These are phyloP conservation scores for Chaetophractus vellerosus DNA, from an alignment of 2,797 vertebrate species.

Conservation along the genomic window DNA sequence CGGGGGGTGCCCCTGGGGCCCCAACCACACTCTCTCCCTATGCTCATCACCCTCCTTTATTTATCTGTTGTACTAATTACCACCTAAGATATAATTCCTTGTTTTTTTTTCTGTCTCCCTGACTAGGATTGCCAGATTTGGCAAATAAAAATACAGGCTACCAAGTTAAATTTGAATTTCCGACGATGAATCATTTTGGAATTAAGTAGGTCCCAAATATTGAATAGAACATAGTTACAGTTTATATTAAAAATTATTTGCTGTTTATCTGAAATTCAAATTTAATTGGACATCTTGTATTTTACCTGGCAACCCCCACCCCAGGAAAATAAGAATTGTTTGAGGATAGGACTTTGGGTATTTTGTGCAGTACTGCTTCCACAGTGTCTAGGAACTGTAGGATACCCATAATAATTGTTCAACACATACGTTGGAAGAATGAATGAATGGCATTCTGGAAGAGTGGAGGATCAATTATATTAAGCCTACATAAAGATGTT, in stretches of 20 bases:
- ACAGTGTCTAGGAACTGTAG: background rate
- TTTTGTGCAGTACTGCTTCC: background rate
- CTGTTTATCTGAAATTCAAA: slow-evolving; percentile 1
- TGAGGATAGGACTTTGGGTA: background rate
- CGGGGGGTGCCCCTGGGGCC: background rate
- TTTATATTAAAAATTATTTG: background rate
- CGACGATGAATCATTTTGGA: background rate
- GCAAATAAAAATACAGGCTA: background rate
- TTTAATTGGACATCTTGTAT: background rate
- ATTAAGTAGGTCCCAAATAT: background rate
- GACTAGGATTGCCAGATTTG: background rate
- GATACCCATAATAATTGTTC: background rate
- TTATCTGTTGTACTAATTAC: background rate
- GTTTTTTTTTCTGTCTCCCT: background rate
- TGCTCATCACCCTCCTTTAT: background rate
- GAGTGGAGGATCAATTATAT: background rate
- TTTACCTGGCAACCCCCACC: background rate
- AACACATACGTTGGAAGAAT: background rate
- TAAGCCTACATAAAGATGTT: background rate
- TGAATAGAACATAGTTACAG: background rate
- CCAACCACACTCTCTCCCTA: too few relatives aligned
- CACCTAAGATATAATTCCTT: background rate
- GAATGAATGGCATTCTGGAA: background rate
- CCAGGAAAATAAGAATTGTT: background rate
- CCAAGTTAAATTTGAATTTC: background rate